A percentile compares a stretch with the other conserved stretches of the same genome.
Conservation (phyloP, 2,888 invertebrate species). For the Eremobia ochroleuca region DNA sequence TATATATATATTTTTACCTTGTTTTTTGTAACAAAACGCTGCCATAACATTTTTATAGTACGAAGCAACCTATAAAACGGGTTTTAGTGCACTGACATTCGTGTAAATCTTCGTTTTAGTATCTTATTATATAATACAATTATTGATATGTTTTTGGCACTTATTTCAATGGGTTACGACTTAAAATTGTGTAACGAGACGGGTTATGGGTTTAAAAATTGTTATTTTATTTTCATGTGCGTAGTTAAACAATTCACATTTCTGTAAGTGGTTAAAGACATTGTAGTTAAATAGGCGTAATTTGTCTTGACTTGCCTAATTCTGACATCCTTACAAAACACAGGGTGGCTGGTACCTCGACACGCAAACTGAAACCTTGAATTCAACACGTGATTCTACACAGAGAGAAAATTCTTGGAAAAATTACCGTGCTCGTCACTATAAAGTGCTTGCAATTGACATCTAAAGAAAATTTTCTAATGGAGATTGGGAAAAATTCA, state of each 20-base stretch:
- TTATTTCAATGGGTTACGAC: slow-evolving; percentile 43
- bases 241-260: slow-evolving; percentile 38
- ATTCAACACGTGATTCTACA: not conserved
- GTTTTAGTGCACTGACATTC: slow-evolving; percentile 78
- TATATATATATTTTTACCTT: slow-evolving; percentile 80
- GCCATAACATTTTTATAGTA: slow-evolving; percentile 87
- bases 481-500: too few species aligned
- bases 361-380: not conserved
- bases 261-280: slow-evolving; percentile 2
- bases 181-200: slow-evolving; percentile 28
- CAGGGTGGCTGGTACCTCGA: not conserved
- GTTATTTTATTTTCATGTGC: slow-evolving; percentile 36
- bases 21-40: slow-evolving; percentile 81
- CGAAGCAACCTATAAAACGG: slow-evolving; percentile 81
- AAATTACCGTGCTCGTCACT: too few species aligned
- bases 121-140: slow-evolving; percentile 66
- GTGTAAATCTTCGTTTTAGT: slow-evolving; percentile 75
- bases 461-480: too few species aligned
- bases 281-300: not conserved
- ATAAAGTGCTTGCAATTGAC: too few species aligned
- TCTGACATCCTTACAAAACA: not conserved
- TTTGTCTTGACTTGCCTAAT: not conserved
- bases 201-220: slow-evolving; percentile 25
- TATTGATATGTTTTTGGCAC: slow-evolving; percentile 41
- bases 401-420: too few species aligned